Evolutionary conservation across 1,140 invertebrate species (phyloP).

Genomic region (Sogatella furcifera): DNA sequence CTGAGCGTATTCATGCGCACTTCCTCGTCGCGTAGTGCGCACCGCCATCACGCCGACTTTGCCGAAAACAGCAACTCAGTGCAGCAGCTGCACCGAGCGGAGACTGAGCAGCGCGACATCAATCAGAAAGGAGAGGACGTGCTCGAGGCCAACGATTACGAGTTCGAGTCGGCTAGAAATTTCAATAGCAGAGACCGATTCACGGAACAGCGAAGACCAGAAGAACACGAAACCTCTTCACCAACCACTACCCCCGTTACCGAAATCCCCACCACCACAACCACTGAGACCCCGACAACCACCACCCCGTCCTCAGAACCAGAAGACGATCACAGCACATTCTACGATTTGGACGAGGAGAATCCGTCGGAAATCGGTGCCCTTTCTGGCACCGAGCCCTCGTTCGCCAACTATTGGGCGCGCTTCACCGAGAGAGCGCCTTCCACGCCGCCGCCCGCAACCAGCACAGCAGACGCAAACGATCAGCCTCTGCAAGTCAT

Average conservation of each 20-base stretch:
- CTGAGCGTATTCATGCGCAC: constrained; percentile 41
- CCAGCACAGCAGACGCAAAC: neutral
- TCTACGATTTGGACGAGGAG: neutral
- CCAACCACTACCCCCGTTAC: neutral
- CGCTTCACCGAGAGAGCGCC: neutral
- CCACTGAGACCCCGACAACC: constrained; percentile 6
- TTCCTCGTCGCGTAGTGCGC: constrained; percentile 24
- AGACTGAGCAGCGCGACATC: constrained; percentile 30
- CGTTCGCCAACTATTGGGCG: neutral
- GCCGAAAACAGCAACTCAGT: constrained; percentile 1
- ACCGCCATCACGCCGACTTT: neutral
- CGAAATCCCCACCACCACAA: neutral
- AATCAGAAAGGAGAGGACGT: constrained; percentile 32
- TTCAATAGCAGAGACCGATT: too few species aligned
- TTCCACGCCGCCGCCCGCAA: neutral
- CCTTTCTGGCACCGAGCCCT: constrained; percentile 1
- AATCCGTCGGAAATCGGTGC: neutral
- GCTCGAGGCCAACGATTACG: constrained; percentile 31
- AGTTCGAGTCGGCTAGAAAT: neutral
- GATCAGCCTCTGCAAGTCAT: constrained; percentile 22
- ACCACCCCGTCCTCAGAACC: neutral
- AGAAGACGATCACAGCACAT: neutral
- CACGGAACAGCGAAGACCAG: constrained; percentile 22
- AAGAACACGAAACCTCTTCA: neutral
- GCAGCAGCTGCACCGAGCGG: constrained; percentile 9